These are phyloP conservation scores for Procavia capensis DNA, from an alignment of 2,113 vertebrate species.

Conservation along the genomic window DNA sequence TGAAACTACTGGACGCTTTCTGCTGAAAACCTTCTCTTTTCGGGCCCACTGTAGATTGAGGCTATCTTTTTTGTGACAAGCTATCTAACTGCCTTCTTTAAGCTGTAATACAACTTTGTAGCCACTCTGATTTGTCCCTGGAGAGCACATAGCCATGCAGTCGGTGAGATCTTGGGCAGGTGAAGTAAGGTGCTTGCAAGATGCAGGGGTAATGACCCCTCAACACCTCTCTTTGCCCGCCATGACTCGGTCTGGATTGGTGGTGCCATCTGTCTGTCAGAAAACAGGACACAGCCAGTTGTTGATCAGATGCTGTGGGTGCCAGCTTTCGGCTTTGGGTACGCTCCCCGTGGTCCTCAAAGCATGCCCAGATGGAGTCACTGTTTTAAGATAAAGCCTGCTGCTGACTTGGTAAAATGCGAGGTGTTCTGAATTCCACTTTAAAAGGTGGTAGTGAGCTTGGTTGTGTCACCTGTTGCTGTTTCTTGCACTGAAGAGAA, in stretches of 20 bases:
- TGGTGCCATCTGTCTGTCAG: background rate
- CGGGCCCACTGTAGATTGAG: background rate
- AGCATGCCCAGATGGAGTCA: background rate
- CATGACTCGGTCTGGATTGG: background rate
- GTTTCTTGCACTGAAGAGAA: background rate
- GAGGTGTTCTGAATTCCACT: conserved; percentile 6
- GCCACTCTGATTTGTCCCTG: background rate
- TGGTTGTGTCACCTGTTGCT: background rate
- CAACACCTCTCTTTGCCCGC: no score
- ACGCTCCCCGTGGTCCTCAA: background rate
- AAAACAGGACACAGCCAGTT: background rate
- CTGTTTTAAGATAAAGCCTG: background rate
- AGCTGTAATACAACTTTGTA: background rate
- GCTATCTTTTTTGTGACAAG: background rate
- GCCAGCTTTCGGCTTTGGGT: background rate
- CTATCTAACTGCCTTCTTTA: background rate
- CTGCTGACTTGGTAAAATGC: background rate
- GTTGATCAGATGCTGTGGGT: background rate
- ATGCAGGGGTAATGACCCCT: no score
- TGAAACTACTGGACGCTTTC: background rate
- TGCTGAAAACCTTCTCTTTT: background rate
- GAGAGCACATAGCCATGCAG: background rate
- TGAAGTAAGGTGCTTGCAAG: no score
- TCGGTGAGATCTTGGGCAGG: background rate
- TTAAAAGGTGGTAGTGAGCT: background rate